These are phyloP conservation scores for Pachydiplax longipennis DNA, from an alignment of 2,888 invertebrate species.

Conservation along the genomic window DNA sequence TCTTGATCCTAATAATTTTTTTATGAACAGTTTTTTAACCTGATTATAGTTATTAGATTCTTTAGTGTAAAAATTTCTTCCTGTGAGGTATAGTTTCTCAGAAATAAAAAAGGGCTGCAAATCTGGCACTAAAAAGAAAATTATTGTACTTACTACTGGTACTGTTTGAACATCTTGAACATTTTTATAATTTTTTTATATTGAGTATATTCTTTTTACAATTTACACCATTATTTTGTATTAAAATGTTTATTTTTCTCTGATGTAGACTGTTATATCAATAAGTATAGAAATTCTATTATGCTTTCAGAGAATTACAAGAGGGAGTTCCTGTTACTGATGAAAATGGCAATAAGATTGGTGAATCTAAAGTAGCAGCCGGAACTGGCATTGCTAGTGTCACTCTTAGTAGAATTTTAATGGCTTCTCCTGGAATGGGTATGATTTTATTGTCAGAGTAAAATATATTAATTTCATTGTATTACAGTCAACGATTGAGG, in stretches of 20 bases:
- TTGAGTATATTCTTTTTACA: background rate
- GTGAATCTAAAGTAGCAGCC: constrained; percentile 72
- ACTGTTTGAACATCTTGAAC: background rate
- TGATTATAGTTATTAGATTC: no score
- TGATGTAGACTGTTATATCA: background rate
- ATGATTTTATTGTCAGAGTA: constrained; percentile 56
- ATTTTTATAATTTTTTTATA: background rate
- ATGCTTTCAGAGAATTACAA: constrained; percentile 71
- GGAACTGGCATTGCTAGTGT: constrained; percentile 86
- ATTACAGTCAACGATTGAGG: no score
- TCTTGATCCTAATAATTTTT: no score
- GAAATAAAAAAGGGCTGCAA: no score
- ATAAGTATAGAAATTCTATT: background rate
- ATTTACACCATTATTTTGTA: background rate
- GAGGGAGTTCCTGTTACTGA: constrained; percentile 86
- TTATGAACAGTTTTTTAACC: no score
- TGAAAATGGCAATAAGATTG: constrained; percentile 75
- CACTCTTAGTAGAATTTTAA: constrained; percentile 84
- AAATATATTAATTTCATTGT: no score
- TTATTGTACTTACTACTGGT: background rate
- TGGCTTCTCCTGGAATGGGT: constrained; percentile 98
- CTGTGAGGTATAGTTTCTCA: no score
- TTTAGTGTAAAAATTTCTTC: no score
- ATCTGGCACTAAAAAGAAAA: no score
- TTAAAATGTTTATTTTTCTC: background rate